Conservation (phyloP, 2,113 vertebrate species). For the Fregata magnificens region DNA sequence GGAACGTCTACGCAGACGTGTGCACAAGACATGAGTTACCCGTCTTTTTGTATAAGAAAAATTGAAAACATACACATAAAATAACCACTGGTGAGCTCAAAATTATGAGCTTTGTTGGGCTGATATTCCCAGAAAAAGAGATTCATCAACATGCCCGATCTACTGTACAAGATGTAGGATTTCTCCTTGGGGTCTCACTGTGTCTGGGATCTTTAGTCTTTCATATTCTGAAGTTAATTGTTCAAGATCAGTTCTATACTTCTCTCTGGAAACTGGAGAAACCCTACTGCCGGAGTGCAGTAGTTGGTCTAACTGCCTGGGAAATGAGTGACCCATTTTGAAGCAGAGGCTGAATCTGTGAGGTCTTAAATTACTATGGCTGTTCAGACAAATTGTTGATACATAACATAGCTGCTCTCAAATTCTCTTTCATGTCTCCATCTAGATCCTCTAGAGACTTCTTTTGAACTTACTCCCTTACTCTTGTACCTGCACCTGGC, state of each 20-base stretch:
- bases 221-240: not conserved
- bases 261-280: not conserved
- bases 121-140: not conserved
- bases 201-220: not conserved
- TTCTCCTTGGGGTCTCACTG: not conserved
- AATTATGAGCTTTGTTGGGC: not conserved
- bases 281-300: not conserved
- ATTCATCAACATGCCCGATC: not conserved
- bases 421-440: not conserved
- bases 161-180: not conserved
- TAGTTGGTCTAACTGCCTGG: not conserved
- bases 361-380: not conserved
- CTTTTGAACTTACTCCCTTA: not conserved
- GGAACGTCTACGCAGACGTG: not conserved
- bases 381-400: not conserved
- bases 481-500: not conserved
- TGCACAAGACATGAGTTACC: not conserved
- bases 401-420: not conserved
- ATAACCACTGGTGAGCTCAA: not conserved
- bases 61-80: not conserved
- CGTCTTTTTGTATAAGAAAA: not conserved
- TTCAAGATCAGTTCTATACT: not conserved
- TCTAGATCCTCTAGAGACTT: not conserved
- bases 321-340: not conserved
- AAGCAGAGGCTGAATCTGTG: not conserved